Percentiles rank a stretch among this genome's conserved stretches.
Conservation (phyloP, 2,888 invertebrate genomes). For the Andricus curvator region DNA sequence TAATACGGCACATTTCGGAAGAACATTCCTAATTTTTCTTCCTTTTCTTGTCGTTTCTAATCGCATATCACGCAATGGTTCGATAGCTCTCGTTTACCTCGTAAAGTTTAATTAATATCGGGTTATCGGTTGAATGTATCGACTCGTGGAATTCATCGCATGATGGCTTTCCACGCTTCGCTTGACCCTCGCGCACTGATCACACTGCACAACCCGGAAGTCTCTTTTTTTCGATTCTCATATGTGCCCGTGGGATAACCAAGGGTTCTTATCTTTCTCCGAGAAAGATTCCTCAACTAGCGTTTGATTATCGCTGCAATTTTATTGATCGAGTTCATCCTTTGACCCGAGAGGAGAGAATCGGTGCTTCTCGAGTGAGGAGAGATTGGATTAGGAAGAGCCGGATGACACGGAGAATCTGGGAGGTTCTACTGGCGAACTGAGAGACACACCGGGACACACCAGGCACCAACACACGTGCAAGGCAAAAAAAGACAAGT, state of each 20-base stretch:
- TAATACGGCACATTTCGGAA: conserved; percentile 7
- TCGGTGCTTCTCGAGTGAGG: conserved; percentile 42
- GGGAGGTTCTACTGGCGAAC: conserved; percentile 65
- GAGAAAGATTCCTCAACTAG: not conserved
- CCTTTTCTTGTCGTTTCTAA: not conserved
- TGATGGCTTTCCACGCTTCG: conserved; percentile 9
- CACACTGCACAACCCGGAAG: conserved; percentile 41
- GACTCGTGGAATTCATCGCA: conserved; percentile 39
- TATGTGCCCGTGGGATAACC: conserved; percentile 17
- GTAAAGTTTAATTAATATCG: conserved; percentile 46
- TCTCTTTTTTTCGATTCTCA: conserved; percentile 22
- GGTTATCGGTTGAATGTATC: conserved; percentile 51
- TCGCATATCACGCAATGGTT: not conserved
- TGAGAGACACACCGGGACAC: conserved; percentile 60
- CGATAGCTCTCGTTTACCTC: conserved; percentile 1
- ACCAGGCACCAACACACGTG: conserved; percentile 46
- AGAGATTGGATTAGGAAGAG: conserved; percentile 45
- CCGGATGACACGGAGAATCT: conserved; percentile 55
- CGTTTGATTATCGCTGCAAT: conserved; percentile 8
- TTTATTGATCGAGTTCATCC: conserved; percentile 27
- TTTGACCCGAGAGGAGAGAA: conserved; percentile 38
- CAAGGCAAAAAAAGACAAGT: conserved; percentile 53
- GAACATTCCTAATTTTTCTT: conserved; percentile 3
- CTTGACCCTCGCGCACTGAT: conserved; percentile 38
- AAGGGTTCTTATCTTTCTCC: not conserved